Evolutionary conservation across 2,797 vertebrate genomes (phyloP).

Genomic region (Coracias cyanogaster): DNA sequence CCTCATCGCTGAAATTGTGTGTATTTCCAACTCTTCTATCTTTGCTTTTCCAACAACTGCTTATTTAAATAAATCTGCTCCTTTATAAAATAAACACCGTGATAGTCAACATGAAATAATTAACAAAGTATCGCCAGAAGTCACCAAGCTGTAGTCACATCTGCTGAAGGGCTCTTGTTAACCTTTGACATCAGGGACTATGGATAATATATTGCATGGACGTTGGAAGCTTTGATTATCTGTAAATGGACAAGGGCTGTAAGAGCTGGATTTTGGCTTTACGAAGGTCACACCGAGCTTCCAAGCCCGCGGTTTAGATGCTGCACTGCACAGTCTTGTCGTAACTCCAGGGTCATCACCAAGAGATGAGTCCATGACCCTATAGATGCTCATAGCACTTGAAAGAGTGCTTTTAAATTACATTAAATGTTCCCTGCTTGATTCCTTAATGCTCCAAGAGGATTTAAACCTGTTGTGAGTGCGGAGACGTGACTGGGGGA

Average conservation of each 20-base stretch:
- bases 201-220: not conserved
- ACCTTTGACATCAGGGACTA: not conserved
- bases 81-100: not conserved
- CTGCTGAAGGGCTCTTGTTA: not conserved
- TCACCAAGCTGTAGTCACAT: not conserved
- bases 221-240: not conserved
- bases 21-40: not conserved
- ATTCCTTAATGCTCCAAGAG: conserved; percentile 5
- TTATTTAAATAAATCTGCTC: not conserved
- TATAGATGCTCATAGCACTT: not conserved
- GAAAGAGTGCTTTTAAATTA: conserved; percentile 2
- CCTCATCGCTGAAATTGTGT: not conserved
- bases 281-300: not conserved
- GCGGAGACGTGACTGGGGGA: conserved; percentile 21
- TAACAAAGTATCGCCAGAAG: not conserved
- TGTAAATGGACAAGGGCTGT: not conserved
- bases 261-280: not conserved
- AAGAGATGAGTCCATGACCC: conserved; percentile 18
- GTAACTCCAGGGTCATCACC: not conserved
- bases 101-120: not conserved
- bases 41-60: not conserved
- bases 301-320: not conserved
- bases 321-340: not conserved
- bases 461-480: conserved; percentile 50
- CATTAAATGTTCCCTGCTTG: not conserved